Conservation (phyloP, 2,888 invertebrate genomes). For the Neoitamus cyanurus region DNA sequence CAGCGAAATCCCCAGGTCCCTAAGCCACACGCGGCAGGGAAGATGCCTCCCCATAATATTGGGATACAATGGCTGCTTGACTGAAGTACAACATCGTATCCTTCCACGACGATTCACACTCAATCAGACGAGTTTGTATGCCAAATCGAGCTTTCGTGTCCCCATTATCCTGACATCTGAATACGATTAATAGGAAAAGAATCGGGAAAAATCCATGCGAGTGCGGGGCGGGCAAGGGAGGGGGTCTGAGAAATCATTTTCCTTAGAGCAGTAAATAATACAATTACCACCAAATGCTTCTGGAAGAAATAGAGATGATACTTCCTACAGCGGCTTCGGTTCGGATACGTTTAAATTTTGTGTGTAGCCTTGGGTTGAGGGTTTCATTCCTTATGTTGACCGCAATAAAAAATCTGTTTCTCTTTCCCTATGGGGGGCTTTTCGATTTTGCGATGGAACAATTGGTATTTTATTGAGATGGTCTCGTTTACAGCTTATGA, state of each 20-base stretch:
- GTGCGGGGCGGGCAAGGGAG: neutral
- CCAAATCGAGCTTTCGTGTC: conserved; percentile 26
- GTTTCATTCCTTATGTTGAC: neutral
- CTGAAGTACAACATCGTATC: conserved; percentile 30
- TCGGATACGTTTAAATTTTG: neutral
- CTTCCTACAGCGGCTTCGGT: too few relatives aligned
- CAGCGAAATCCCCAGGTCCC: neutral
- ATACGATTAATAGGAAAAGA: neutral
- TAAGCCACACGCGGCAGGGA: neutral
- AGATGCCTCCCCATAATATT: neutral
- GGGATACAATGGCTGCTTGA: conserved; percentile 25
- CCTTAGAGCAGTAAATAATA: neutral
- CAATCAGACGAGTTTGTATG: conserved; percentile 25
- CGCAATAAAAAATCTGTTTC: neutral
- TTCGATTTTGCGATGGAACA: neutral
- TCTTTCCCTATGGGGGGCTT: neutral
- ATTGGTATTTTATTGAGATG: neutral
- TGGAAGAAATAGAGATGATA: neutral
- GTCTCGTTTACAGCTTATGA: too few relatives aligned
- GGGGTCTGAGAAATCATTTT: neutral
- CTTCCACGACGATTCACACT: conserved; percentile 32
- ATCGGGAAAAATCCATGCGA: neutral
- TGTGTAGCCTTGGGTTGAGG: neutral
- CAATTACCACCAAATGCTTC: conserved; percentile 3
- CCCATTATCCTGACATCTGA: conserved; percentile 16